Evolutionary conservation across 2,888 invertebrate genomes (phyloP).

Genomic region (Lamellibrachia columna): DNA sequence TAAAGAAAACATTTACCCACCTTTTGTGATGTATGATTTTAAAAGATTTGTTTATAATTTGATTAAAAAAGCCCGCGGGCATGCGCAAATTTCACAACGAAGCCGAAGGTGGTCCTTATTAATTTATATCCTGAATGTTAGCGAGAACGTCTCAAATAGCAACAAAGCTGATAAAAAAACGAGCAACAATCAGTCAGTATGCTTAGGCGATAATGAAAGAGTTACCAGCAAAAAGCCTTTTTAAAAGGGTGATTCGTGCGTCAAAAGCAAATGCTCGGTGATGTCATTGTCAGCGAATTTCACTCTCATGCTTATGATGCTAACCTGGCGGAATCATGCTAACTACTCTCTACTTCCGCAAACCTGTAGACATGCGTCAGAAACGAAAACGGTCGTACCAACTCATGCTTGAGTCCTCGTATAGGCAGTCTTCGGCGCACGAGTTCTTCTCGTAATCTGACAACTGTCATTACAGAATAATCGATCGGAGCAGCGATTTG

Average conservation of each 20-base stretch:
- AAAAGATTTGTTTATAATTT: no score
- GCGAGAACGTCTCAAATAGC: no score
- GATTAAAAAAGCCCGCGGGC: no score
- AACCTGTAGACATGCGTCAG: background rate
- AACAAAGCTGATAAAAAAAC: no score
- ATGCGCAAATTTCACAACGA: no score
- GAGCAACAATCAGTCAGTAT: background rate
- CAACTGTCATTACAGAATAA: background rate
- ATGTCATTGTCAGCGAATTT: background rate
- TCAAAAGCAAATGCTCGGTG: constrained; percentile 4
- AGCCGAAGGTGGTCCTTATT: no score
- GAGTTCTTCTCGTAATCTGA: background rate
- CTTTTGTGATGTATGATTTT: no score
- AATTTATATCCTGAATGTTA: no score
- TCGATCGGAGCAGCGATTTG: background rate
- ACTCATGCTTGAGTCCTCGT: constrained; percentile 9
- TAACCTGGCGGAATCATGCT: background rate
- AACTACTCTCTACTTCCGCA: background rate
- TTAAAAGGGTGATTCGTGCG: background rate
- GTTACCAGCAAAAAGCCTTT: background rate
- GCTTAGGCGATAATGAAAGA: constrained; percentile 1
- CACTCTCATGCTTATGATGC: background rate
- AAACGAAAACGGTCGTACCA: constrained; percentile 4
- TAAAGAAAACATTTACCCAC: no score
- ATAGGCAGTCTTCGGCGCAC: constrained; percentile 10